Evolutionary conservation across 2,113 vertebrate genomes (phyloP).

Genomic region (Pongo pygmaeus): DNA sequence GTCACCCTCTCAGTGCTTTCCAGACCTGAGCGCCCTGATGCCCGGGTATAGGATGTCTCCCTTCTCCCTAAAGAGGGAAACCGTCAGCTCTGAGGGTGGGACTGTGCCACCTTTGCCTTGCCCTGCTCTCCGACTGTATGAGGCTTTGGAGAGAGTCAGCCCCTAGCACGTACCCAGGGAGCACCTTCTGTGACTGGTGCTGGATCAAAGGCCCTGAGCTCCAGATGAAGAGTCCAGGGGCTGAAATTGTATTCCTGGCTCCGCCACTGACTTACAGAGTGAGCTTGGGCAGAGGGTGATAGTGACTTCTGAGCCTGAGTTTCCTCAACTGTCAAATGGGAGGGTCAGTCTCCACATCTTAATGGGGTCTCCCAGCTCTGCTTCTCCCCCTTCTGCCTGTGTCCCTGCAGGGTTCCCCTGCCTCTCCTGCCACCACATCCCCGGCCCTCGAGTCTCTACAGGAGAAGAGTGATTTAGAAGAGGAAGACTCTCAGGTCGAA

Average conservation of each 20-base stretch:
- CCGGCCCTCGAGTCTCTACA: accelerated
- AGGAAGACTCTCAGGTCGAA: not conserved
- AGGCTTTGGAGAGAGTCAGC: too few species aligned
- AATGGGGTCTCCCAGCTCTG: accelerated
- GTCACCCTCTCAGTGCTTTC: not conserved
- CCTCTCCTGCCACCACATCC: not conserved
- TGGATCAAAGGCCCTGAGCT: not conserved
- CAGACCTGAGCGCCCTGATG: not conserved
- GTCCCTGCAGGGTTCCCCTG: not conserved
- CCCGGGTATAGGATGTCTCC: not conserved
- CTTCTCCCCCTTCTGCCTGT: not conserved
- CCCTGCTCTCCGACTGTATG: accelerated
- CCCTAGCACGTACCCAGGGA: not conserved
- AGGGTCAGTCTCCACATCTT: not conserved
- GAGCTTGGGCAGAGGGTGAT: not conserved
- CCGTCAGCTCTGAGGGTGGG: accelerated
- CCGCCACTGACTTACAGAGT: not conserved
- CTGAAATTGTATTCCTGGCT: not conserved
- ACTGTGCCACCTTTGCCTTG: not conserved
- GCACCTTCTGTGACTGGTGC: not conserved
- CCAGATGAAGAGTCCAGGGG: not conserved
- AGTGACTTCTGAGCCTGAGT: not conserved
- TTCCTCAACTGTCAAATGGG: not conserved
- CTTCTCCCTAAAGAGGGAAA: not conserved
- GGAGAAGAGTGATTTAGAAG: slow-evolving; percentile 18